Evolutionary conservation across 1,140 invertebrate genomes (phyloP), one percentile per base, ranked within the genome.

Genomic region (Bactericera cockerelli): DNA sequence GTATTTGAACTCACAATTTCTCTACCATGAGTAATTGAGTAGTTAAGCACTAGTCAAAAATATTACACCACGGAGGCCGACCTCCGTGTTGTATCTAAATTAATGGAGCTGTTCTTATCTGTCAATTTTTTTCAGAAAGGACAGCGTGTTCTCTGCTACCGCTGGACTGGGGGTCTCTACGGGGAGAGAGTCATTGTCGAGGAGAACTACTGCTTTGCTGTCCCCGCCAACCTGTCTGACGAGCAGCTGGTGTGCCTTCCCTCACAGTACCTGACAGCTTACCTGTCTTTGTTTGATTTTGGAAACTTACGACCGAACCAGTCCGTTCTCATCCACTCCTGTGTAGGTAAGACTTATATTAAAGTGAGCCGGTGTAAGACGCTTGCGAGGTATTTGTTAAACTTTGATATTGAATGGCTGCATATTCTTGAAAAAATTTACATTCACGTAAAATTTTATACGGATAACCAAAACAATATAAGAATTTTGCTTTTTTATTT

Each of bases 231-330:
- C 42, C 67, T 76, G 57, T 63, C 64, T 49, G 69, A 66, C 19
- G 61, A 69, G 56, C 59, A 70, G 26, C 74, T 69, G 1, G 69
- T 70, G 26, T 64, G 69, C 6, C 59, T 76, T 39, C 68, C 71
- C 25, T 67, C 72, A n/a, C 75, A 73, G 62, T 77, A 77, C 62
- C 62, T 76, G 14, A 76, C 75, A n/a, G 75, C 75, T 10, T 76
- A 74, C 64, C 72, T 75, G 60, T 63, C 68, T 31, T 26, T 76
- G 2, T 67, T 73, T 39, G 67, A 72, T 26, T 62, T 74, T 58
- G 75, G 74, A 13, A 70, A 72, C 61, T 61, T 77, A 31, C 67
- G 67, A 60, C 57, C 66, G 6, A 66, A 68, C 13, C 66, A 74
- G 28, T 69, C 63, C 21, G 63, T 77, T 28, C 67, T 77, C 13